Evolutionary conservation across 2,797 vertebrate genomes (phyloP), one percentile per base, ranked within the genome.

Genomic region (Loriculus beryllinus): DNA sequence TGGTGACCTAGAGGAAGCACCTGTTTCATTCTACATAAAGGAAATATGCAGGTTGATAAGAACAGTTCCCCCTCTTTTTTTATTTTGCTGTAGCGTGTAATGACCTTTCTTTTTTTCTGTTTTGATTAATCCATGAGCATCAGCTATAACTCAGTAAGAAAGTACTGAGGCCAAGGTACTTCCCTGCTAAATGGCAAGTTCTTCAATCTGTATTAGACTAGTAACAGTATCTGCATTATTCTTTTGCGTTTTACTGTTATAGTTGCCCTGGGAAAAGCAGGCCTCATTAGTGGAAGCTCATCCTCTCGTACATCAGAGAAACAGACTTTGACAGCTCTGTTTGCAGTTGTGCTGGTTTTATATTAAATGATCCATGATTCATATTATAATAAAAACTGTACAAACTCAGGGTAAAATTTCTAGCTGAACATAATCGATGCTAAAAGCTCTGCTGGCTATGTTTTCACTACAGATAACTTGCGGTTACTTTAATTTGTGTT

Each of bases 311-410:
- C 47, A 74, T 84, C 63, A 92, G 40, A 91, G 80, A 81, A 94
- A 79, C 72, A 92, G 26, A 65, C 48, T 86, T 51, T 88, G 87
- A 82, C 90, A 87, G 67, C 37, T 89, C 43, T 94, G 87, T 95
- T 95, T 90, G 82, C 59, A 86, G 0, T 62, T 92, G 40, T 69
- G 67, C 63, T 86, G 91, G 47, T 89, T 83, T 88, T 89, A 21
- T 91, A 83, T 82, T 72, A 92, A 95, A 48, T 91, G 63, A 25
- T 86, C 47, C 0, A 0, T 91, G 49, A 89, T 92, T 91, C 49
- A 35, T 82, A 26, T 80, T 74, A 10, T 59, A 76, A 79, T 70
- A 89, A 86, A 85, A 95, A 49, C 48, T 52, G 29, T 77, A 64
- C n/a, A 74, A 80, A 72, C 75, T 45, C 25, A 8, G 72, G 42